phyloP scores from a whole-genome alignment of 2,888 invertebrate genomes.

The Cosmorhoe ocellata region DNA sequence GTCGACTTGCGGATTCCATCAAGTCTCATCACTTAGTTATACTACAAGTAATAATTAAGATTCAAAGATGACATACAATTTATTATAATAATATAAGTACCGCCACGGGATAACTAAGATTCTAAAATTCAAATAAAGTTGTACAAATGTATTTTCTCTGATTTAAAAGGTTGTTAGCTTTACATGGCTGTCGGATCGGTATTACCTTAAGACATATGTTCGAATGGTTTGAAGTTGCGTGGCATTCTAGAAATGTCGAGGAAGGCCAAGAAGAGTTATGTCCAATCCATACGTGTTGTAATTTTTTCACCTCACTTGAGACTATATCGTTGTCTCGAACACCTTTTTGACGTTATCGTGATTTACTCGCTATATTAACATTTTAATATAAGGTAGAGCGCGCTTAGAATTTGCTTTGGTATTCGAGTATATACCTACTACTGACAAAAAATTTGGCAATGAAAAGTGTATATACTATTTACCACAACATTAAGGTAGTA shows the following conservation, averaged over 20 bases:
- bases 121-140: conserved; percentile 31
- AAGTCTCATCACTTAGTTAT: conserved; percentile 15
- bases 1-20: conserved; percentile 1
- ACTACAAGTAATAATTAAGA: conserved; percentile 26
- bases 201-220: conserved; percentile 6
- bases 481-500: no score
- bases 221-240: conserved; percentile 39
- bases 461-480: no score
- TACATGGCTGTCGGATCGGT: conserved; percentile 15
- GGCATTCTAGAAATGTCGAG: conserved; percentile 16
- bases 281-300: conserved; percentile 55
- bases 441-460: no score
- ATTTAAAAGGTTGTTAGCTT: conserved; percentile 25
- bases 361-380: conserved; percentile 78
- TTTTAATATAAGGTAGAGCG: conserved; percentile 64
- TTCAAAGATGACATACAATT: conserved; percentile 21
- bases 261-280: conserved; percentile 58
- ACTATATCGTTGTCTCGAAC: conserved; percentile 69
- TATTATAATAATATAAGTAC: conserved; percentile 15
- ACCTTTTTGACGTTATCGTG: conserved; percentile 78
- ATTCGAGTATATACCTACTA: conserved; percentile 14
- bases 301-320: conserved; percentile 63
- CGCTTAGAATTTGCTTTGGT: conserved; percentile 17
- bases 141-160: conserved; percentile 31
- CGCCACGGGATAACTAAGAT: conserved; percentile 21